Evolutionary conservation across 2,888 invertebrate species (phyloP).

Genomic region (Eurytoma californica): DNA sequence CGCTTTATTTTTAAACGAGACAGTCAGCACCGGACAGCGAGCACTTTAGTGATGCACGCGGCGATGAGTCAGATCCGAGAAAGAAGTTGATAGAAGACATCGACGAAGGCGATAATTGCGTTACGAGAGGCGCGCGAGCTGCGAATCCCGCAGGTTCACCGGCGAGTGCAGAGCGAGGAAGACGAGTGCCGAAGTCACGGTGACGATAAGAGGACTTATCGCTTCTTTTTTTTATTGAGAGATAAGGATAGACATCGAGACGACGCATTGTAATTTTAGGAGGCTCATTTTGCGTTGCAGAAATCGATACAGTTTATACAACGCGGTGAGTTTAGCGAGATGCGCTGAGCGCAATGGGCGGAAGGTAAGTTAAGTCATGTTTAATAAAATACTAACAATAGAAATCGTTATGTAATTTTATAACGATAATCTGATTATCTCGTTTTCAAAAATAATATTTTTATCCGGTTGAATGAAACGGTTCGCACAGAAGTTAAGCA

Average conservation of each 20-base stretch:
- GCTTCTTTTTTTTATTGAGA: background rate
- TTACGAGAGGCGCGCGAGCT: conserved; percentile 9
- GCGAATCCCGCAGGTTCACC: background rate
- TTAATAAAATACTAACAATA: too few species aligned
- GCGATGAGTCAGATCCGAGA: background rate
- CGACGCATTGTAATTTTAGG: conserved; percentile 15
- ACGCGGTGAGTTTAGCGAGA: too few species aligned
- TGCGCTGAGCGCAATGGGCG: too few species aligned
- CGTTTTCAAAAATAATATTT: too few species aligned
- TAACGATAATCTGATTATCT: too few species aligned
- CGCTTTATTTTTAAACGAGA: background rate
- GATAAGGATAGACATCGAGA: conserved; percentile 29
- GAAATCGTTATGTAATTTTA: too few species aligned
- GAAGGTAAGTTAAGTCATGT: too few species aligned
- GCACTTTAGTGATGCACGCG: too few species aligned
- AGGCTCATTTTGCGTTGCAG: conserved; percentile 6
- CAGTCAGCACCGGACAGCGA: conserved; percentile 13
- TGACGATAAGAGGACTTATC: conserved; percentile 41
- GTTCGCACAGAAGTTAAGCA: background rate
- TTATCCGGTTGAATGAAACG: background rate
- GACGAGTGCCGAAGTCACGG: conserved; percentile 6
- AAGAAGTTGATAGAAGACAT: conserved; percentile 5
- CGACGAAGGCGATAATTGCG: conserved; percentile 2
- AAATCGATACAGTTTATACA: conserved; percentile 17
- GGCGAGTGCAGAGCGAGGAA: background rate